A percentile compares a stretch with the other conserved stretches of the same genome.
phyloP scores from a whole-genome alignment of 2,797 vertebrate genomes.

The Phalloptychus januarius region DNA sequence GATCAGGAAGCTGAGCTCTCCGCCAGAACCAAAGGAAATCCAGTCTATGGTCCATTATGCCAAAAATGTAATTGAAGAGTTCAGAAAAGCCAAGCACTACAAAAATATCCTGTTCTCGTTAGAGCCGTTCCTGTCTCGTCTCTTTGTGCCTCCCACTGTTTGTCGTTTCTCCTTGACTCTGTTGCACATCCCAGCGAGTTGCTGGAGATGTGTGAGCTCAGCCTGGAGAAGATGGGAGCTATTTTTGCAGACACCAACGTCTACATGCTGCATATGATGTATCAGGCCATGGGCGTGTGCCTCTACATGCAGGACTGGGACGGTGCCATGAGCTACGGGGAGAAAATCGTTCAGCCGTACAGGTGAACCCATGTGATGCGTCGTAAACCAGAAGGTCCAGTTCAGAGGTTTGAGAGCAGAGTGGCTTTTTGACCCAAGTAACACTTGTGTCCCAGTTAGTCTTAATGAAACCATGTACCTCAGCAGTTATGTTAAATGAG shows the following conservation, averaged over 20 bases:
- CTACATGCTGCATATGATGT: conserved; percentile 99
- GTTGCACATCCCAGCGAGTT: conserved; percentile 90
- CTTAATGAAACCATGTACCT: not conserved
- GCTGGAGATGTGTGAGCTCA: conserved; percentile 95
- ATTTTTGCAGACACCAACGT: conserved; percentile 94
- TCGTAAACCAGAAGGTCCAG: not conserved
- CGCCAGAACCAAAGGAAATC: conserved; percentile 83
- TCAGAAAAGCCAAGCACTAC: conserved; percentile 96
- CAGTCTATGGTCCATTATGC: conserved; percentile 90
- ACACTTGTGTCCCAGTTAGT: not conserved
- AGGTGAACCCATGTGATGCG: conserved; percentile 78
- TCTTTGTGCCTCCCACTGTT: not conserved
- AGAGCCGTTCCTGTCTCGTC: not conserved
- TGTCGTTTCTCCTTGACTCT: conserved; percentile 83
- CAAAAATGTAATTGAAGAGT: conserved; percentile 95
- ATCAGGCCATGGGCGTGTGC: conserved; percentile 98
- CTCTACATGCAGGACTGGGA: conserved; percentile 99
- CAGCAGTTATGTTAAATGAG: not conserved
- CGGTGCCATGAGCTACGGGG: conserved; percentile 91
- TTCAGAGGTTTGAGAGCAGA: not conserved
- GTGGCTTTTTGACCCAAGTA: not conserved
- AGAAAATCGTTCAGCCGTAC: conserved; percentile 94
- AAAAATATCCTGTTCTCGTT: conserved; percentile 95
- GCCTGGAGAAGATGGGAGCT: conserved; percentile 93
- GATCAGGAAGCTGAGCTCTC: conserved; percentile 80